Evolutionary conservation across 2,888 invertebrate genomes (phyloP).

Genomic region (Drosophila mettleri): DNA sequence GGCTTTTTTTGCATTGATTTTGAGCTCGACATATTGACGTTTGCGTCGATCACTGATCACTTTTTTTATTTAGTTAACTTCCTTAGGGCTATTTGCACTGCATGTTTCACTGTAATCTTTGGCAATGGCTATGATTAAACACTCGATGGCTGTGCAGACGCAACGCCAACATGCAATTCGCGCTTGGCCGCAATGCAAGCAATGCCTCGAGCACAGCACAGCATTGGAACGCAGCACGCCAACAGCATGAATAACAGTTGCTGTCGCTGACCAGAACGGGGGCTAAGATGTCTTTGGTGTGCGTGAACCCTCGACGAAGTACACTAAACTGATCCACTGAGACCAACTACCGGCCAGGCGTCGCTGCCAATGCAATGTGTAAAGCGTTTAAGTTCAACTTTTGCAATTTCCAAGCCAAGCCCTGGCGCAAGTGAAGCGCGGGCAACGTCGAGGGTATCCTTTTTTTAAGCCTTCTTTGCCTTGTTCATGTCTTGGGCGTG

Average conservation of each 20-base stretch:
- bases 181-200: slow-evolving; percentile 42
- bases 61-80: slow-evolving; percentile 20
- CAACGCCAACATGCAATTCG: slow-evolving; percentile 66
- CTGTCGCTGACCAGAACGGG: background rate
- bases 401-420: slow-evolving; percentile 54
- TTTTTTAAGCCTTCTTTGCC: slow-evolving; percentile 15
- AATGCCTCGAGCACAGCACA: slow-evolving; percentile 5
- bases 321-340: slow-evolving; percentile 68
- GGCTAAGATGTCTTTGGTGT: slow-evolving; percentile 36
- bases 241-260: slow-evolving; percentile 33
- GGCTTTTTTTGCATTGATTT: slow-evolving; percentile 32
- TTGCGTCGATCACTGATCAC: slow-evolving; percentile 6
- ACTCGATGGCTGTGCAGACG: slow-evolving; percentile 57
- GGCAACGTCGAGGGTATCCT: slow-evolving; percentile 46
- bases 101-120: slow-evolving; percentile 28
- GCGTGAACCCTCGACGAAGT: slow-evolving; percentile 47
- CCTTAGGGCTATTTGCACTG: slow-evolving; percentile 28
- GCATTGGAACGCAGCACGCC: slow-evolving; percentile 14
- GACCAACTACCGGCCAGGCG: slow-evolving; percentile 21
- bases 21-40: slow-evolving; percentile 32
- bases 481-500: slow-evolving; percentile 25
- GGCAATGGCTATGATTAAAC: slow-evolving; percentile 26
- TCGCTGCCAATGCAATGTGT: slow-evolving; percentile 58
- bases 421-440: slow-evolving; percentile 30
- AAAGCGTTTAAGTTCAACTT: slow-evolving; percentile 56